These are phyloP conservation scores for Drosophila borborema DNA, from an alignment of 2,888 invertebrate genomes.

Conservation along the genomic window DNA sequence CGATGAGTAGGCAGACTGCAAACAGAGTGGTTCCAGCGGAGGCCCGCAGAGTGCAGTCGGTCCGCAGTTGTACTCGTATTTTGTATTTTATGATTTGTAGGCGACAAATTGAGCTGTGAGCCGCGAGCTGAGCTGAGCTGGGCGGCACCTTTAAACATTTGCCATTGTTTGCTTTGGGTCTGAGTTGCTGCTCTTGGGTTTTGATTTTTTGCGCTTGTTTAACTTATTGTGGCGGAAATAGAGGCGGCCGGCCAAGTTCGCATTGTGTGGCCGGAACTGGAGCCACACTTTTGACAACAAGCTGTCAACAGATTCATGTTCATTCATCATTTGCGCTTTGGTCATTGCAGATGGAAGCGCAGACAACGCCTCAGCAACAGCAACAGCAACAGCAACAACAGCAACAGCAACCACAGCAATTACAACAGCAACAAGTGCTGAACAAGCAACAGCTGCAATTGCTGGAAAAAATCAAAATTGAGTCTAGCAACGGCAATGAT, in stretches of 20 bases:
- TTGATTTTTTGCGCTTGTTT: slow-evolving; percentile 59
- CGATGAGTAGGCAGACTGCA: slow-evolving; percentile 33
- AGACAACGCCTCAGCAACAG: slow-evolving; percentile 75
- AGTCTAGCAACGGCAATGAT: slow-evolving; percentile 71
- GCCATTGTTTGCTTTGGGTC: slow-evolving; percentile 29
- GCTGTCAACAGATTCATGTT: slow-evolving; percentile 44
- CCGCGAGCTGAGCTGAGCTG: slow-evolving; percentile 11
- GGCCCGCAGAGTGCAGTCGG: slow-evolving; percentile 34
- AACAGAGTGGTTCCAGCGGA: slow-evolving; percentile 25
- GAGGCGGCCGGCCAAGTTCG: slow-evolving; percentile 65
- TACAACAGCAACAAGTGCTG: slow-evolving; percentile 60
- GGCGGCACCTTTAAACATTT: slow-evolving; percentile 56
- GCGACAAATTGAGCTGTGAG: slow-evolving; percentile 77
- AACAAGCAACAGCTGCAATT: slow-evolving; percentile 76
- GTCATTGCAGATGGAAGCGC: slow-evolving; percentile 84
- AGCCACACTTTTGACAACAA: slow-evolving; percentile 75
- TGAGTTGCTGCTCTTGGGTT: slow-evolving; percentile 18
- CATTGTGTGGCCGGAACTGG: slow-evolving; percentile 80
- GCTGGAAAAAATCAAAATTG: slow-evolving; percentile 80
- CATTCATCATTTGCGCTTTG: slow-evolving; percentile 76
- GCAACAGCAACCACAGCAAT: slow-evolving; percentile 65
- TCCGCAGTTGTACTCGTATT: slow-evolving; percentile 34
- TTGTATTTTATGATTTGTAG: slow-evolving; percentile 77
- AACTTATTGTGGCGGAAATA: slow-evolving; percentile 72
- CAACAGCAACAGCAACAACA: slow-evolving; percentile 62